Evolutionary conservation across 2,113 vertebrate genomes (phyloP).

Genomic region (Salvelinus alpinus): DNA sequence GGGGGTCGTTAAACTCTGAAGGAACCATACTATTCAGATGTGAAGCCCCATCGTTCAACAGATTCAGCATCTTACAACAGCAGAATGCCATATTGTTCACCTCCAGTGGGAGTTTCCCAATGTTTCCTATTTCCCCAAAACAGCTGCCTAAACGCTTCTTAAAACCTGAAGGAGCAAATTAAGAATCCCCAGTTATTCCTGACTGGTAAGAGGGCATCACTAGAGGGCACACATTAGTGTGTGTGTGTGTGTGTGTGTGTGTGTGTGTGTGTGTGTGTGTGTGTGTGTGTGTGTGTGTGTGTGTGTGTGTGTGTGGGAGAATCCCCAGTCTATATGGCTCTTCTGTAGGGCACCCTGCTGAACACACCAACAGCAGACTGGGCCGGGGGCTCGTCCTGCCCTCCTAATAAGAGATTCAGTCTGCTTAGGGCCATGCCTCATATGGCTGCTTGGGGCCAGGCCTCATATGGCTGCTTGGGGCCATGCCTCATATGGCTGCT

Average conservation of each 20-base stretch:
- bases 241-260: background rate
- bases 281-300: background rate
- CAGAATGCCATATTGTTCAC: slow-evolving; percentile 18
- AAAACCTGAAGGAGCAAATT: slow-evolving; percentile 31
- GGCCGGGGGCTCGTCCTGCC: background rate
- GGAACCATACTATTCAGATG: too few species aligned
- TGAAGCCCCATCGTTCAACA: background rate
- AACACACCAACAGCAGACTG: background rate
- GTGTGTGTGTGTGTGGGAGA: background rate
- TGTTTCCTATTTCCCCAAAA: slow-evolving; percentile 13
- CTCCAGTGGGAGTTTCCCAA: background rate
- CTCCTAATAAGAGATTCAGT: background rate
- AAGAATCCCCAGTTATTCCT: slow-evolving; percentile 31
- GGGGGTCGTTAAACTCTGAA: too few species aligned
- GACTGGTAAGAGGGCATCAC: slow-evolving; percentile 3
- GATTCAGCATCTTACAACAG: slow-evolving; percentile 41
- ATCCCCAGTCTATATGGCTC: slow-evolving; percentile 29
- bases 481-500: background rate
- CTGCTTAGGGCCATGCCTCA: background rate
- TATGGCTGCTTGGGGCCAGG: background rate
- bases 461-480: too few species aligned
- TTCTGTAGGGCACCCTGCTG: slow-evolving; percentile 6
- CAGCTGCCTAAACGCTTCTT: slow-evolving; percentile 9
- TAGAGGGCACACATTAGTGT: background rate
- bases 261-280: background rate